Percentiles rank a stretch among this genome's conserved stretches.
These are phyloP conservation scores for Seladonia tumulorum DNA, from an alignment of 2,888 invertebrate genomes.

Conservation along the genomic window DNA sequence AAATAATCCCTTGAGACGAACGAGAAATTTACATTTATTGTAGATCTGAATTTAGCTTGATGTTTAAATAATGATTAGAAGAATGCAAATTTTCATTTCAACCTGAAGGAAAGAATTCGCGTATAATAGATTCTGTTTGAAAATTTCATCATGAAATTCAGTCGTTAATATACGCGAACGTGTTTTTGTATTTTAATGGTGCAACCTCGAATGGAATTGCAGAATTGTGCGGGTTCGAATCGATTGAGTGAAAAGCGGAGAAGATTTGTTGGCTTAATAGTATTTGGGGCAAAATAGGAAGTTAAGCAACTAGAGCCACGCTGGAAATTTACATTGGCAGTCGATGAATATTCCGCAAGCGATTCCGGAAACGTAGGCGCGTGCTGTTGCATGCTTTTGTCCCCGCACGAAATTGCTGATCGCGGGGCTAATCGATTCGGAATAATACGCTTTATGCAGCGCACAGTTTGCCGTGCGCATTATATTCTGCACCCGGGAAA, in stretches of 20 bases:
- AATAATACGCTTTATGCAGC: slow-evolving; percentile 33
- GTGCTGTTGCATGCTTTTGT: slow-evolving; percentile 23
- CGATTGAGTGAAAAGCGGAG: neutral
- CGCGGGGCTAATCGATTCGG: slow-evolving; percentile 31
- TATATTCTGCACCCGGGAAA: slow-evolving; percentile 15
- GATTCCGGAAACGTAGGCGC: slow-evolving; percentile 4
- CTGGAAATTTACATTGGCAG: neutral
- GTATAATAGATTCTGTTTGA: neutral
- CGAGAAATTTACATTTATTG: neutral
- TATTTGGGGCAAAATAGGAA: neutral
- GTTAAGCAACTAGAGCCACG: neutral
- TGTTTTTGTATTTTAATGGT: neutral
- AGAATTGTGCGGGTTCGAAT: neutral
- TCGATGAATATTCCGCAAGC: slow-evolving; percentile 30
- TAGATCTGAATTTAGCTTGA: neutral
- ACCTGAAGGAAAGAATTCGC: too few relatives aligned
- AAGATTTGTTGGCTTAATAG: neutral
- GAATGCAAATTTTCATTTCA: too few relatives aligned
- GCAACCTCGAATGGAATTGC: neutral
- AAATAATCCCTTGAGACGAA: neutral
- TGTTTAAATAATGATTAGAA: too few relatives aligned
- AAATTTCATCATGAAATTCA: neutral
- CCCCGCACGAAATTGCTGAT: slow-evolving; percentile 17
- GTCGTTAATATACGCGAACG: neutral
- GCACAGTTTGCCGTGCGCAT: slow-evolving; percentile 17